Evolutionary conservation across 2,797 vertebrate species (phyloP).

Genomic region (Cryptoprocta ferox): DNA sequence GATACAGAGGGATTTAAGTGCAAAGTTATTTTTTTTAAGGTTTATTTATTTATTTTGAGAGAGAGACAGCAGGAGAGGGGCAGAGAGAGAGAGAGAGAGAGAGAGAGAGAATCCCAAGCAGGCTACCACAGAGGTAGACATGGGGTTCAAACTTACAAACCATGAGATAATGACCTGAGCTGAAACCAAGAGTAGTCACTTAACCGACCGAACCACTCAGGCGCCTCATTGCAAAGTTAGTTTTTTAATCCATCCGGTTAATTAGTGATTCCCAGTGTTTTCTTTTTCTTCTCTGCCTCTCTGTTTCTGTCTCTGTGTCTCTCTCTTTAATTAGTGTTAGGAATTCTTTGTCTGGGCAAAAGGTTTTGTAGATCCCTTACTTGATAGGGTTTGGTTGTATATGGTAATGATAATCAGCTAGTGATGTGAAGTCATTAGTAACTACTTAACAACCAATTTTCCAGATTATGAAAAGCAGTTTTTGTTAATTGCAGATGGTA

Average conservation of each 20-base stretch:
- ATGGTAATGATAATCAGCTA: not conserved
- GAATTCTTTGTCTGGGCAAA: conserved; percentile 7
- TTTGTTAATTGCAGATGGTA: not conserved
- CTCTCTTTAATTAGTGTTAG: not conserved
- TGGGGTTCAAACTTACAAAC: too few relatives aligned
- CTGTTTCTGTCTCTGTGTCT: not conserved
- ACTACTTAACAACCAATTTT: not conserved
- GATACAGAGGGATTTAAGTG: not conserved
- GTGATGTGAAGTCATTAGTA: conserved; percentile 1
- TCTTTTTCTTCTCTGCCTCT: not conserved
- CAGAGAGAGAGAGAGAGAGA: too few relatives aligned
- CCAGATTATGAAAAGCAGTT: not conserved
- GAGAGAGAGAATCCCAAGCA: too few relatives aligned
- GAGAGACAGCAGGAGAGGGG: too few relatives aligned
- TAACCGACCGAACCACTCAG: too few relatives aligned
- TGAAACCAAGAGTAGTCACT: too few relatives aligned
- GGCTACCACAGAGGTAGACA: too few relatives aligned
- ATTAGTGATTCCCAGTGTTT: not conserved
- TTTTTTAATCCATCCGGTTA: not conserved
- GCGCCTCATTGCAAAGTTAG: not conserved
- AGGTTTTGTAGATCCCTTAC: not conserved
- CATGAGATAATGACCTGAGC: too few relatives aligned
- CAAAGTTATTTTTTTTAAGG: too few relatives aligned
- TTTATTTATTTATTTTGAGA: too few relatives aligned
- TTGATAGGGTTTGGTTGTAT: not conserved